phyloP scores from a whole-genome alignment of 1,140 invertebrate species.

The Lasioglossum albipes region DNA sequence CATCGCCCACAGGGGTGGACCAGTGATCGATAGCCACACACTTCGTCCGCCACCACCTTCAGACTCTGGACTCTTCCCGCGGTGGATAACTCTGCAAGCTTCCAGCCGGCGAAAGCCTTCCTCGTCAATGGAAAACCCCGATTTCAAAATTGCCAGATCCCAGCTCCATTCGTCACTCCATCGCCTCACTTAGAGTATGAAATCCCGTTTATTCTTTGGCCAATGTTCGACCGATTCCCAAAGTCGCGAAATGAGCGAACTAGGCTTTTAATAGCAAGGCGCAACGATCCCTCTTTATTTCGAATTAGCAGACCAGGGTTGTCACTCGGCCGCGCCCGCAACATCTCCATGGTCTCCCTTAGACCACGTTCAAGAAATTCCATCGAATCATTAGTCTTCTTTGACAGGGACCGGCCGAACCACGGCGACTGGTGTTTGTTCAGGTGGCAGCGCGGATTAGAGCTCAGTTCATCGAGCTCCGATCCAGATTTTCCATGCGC shows the following conservation, averaged over 20 bases:
- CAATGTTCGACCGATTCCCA: no score
- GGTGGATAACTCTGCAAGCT: constrained; percentile 47
- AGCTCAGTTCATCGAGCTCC: constrained; percentile 37
- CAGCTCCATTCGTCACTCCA: background rate
- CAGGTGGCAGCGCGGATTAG: constrained; percentile 55
- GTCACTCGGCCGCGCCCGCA: no score
- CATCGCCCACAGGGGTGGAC: constrained; percentile 66
- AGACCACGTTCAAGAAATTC: constrained; percentile 23
- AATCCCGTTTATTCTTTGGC: no score
- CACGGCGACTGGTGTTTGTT: constrained; percentile 52
- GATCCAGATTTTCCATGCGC: constrained; percentile 47
- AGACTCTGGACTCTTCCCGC: constrained; percentile 63
- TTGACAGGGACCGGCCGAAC: constrained; percentile 31
- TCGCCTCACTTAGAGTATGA: background rate
- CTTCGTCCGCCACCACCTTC: constrained; percentile 65
- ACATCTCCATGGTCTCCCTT: constrained; percentile 11
- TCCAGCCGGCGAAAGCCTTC: constrained; percentile 22
- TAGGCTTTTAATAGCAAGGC: no score
- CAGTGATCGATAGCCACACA: constrained; percentile 73
- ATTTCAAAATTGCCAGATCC: constrained; percentile 24
- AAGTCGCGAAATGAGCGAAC: no score
- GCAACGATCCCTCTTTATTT: no score
- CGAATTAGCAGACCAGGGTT: no score
- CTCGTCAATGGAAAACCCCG: constrained; percentile 21
- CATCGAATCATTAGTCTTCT: constrained; percentile 51